Evolutionary conservation across 2,113 vertebrate species (phyloP).

Genomic region (Melanerpes aurifrons): DNA sequence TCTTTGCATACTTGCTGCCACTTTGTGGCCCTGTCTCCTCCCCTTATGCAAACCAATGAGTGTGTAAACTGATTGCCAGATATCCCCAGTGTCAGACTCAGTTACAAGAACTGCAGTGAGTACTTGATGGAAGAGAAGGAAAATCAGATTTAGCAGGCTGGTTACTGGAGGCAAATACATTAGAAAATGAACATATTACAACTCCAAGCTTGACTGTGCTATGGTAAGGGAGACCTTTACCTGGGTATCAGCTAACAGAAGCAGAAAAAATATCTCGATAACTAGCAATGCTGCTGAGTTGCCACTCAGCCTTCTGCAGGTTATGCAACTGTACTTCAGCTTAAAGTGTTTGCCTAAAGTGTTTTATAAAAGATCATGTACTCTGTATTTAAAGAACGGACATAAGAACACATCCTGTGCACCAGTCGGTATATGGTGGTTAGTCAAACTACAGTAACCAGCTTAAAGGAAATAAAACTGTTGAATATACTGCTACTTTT

Average conservation of each 20-base stretch:
- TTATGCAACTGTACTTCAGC: not conserved
- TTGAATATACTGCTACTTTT: not conserved
- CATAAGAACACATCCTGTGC: not conserved
- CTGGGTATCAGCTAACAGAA: not conserved
- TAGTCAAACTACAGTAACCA: not conserved
- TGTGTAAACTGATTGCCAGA: constrained; percentile 23
- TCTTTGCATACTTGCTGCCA: constrained; percentile 25
- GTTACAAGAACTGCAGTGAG: constrained; percentile 33
- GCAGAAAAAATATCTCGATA: not conserved
- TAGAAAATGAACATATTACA: not conserved
- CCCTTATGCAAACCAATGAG: constrained; percentile 29
- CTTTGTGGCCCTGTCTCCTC: constrained; percentile 13
- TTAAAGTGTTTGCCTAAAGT: not conserved
- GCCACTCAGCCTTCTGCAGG: not conserved
- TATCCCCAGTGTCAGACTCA: constrained; percentile 11
- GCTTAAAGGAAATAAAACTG: not conserved
- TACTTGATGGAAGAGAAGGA: constrained; percentile 41
- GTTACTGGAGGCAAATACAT: constrained; percentile 11
- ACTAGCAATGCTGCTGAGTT: not conserved
- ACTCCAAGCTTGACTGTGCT: not conserved
- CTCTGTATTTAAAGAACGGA: not conserved
- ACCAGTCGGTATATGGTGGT: not conserved
- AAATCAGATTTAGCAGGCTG: constrained; percentile 44
- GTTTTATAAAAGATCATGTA: not conserved
- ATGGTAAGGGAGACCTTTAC: not conserved